phyloP scores from a whole-genome alignment of 2,888 invertebrate species.

The Mythimna lalbum region DNA sequence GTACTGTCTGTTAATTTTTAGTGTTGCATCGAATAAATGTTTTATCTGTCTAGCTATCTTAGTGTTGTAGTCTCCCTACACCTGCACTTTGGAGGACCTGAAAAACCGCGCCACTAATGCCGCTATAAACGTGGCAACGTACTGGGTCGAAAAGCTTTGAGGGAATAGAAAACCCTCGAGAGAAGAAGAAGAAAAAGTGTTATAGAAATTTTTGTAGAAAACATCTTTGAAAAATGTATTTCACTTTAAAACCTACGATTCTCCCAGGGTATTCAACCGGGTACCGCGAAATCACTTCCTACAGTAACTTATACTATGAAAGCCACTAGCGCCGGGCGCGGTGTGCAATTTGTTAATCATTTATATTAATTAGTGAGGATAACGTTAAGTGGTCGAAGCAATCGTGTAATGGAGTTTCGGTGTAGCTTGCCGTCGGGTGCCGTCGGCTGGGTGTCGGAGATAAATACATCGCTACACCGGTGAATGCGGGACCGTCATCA shows the following conservation, averaged over 20 bases:
- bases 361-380: constrained; percentile 68
- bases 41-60: no score
- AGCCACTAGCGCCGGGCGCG: constrained; percentile 7
- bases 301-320: constrained; percentile 15
- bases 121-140: no score
- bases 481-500: constrained; percentile 14
- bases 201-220: background rate
- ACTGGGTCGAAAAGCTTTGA: no score
- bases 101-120: no score
- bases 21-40: no score
- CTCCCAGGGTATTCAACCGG: background rate
- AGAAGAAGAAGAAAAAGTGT: no score
- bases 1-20: no score
- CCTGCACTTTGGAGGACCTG: no score
- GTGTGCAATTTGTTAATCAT: constrained; percentile 59
- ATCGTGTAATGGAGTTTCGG: constrained; percentile 73
- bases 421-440: constrained; percentile 52
- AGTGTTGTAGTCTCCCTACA: no score
- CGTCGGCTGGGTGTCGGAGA: constrained; percentile 42
- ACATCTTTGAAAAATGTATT: background rate
- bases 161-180: no score
- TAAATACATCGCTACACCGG: constrained; percentile 28
- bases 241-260: background rate
- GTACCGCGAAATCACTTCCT: constrained; percentile 2
- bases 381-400: constrained; percentile 67